Percentiles rank a stretch among this genome's conserved stretches.
phyloP scores from a whole-genome alignment of 1,140 invertebrate species.

The Ganaspis sp. region DNA sequence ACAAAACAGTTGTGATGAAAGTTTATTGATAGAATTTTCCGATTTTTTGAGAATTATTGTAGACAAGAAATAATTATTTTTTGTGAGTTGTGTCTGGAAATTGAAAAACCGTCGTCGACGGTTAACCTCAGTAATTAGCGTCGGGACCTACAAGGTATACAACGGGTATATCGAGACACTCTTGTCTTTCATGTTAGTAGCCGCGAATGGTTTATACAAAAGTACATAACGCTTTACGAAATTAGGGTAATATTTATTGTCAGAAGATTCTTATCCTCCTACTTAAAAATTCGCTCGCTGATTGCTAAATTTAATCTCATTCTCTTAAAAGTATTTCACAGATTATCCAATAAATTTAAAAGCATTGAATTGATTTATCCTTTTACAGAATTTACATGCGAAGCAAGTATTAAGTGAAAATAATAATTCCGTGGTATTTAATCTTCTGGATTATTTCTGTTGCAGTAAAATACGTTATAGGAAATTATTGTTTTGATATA shows the following conservation, averaged over 20 bases:
- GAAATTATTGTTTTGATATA: too few species aligned
- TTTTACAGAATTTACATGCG: too few species aligned
- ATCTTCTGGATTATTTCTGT: too few species aligned
- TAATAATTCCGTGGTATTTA: too few species aligned
- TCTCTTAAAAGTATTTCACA: too few species aligned
- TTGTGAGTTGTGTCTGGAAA: conserved; percentile 35
- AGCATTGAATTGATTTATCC: too few species aligned
- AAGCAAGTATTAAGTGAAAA: too few species aligned
- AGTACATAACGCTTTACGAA: conserved; percentile 58
- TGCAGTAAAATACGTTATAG: too few species aligned
- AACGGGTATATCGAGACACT: conserved; percentile 56
- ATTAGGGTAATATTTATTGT: conserved; percentile 54
- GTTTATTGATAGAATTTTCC: not conserved
- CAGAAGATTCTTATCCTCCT: conserved; percentile 28
- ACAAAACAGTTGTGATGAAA: not conserved
- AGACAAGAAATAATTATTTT: conserved; percentile 6
- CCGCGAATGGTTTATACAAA: conserved; percentile 59
- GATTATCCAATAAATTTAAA: too few species aligned
- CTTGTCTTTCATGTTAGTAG: conserved; percentile 64
- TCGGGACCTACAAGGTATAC: conserved; percentile 54
- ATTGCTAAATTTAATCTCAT: too few species aligned
- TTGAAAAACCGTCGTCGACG: conserved; percentile 31
- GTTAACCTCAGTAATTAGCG: conserved; percentile 42
- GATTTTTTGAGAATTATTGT: conserved; percentile 27
- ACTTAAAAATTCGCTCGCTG: not conserved